phyloP scores from a whole-genome alignment of 1,140 invertebrate species.

The Drosophila aff. region DNA sequence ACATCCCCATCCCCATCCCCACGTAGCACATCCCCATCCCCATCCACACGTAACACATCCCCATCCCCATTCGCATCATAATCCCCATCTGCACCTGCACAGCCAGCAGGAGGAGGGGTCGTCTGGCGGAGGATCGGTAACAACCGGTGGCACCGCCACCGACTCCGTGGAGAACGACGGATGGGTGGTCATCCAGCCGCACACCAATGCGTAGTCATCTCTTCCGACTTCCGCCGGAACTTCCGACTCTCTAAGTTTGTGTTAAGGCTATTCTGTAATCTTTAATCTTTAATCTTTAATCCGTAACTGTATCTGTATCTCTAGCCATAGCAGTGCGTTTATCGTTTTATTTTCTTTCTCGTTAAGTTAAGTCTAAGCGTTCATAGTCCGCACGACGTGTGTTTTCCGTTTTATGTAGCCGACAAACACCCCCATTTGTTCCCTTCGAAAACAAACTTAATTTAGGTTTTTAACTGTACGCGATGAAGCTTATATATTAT shows the following conservation, averaged over 20 bases:
- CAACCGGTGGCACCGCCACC: conserved; percentile 4
- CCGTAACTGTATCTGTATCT: conserved; percentile 19
- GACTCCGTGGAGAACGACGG: conserved; percentile 63
- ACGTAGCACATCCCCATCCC: neutral
- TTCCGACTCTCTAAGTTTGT: conserved; percentile 17
- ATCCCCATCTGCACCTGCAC: conserved; percentile 3
- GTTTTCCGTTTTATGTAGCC: conserved; percentile 21
- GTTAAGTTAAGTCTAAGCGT: conserved; percentile 35
- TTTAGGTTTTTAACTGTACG: conserved; percentile 31
- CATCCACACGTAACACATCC: neutral
- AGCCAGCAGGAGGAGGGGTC: conserved; percentile 17
- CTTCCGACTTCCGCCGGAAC: neutral
- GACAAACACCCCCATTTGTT: neutral
- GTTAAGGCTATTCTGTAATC: conserved; percentile 34
- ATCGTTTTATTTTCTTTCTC: conserved; percentile 3
- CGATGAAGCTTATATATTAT: conserved; percentile 22
- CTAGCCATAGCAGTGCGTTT: conserved; percentile 30
- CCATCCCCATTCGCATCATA: conserved; percentile 5
- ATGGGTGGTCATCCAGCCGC: conserved; percentile 70
- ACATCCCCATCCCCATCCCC: neutral
- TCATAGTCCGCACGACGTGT: conserved; percentile 4
- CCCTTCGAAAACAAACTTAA: conserved; percentile 11
- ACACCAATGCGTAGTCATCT: conserved; percentile 51
- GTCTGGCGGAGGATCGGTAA: conserved; percentile 3
- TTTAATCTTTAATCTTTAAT: conserved; percentile 25